Percentiles rank a stretch among this genome's conserved stretches.
phyloP scores from a whole-genome alignment of 2,113 vertebrate genomes.

The Electrona antarctica region DNA sequence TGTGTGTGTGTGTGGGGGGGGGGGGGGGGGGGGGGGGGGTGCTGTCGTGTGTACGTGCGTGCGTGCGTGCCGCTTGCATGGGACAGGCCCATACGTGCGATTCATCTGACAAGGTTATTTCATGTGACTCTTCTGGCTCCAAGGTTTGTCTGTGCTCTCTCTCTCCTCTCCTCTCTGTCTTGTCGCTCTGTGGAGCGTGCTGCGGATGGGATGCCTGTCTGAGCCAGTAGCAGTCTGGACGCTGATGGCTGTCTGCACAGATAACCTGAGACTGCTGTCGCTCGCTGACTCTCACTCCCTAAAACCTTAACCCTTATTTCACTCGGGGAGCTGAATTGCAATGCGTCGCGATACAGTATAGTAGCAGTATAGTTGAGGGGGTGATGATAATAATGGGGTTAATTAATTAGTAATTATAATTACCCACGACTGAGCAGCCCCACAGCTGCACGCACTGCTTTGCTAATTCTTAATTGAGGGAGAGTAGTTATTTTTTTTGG shows the following conservation, averaged over 20 bases:
- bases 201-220: constrained; percentile 51
- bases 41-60: background rate
- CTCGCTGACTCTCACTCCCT: constrained; percentile 30
- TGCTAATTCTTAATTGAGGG: background rate
- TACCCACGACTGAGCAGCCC: background rate
- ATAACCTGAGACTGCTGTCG: constrained; percentile 57
- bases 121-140: constrained; percentile 40
- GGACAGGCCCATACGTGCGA: background rate
- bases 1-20: background rate
- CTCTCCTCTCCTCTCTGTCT: background rate
- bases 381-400: background rate
- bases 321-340: background rate
- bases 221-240: constrained; percentile 52
- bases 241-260: constrained; percentile 65
- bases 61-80: constrained; percentile 8
- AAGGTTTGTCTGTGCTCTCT: constrained; percentile 20
- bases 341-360: background rate
- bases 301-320: constrained; percentile 20
- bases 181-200: background rate
- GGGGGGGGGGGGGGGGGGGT: background rate
- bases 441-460: background rate
- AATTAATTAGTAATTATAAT: too few relatives aligned
- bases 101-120: constrained; percentile 35
- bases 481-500: background rate
- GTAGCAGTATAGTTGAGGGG: background rate